Evolutionary conservation across 2,888 invertebrate genomes (phyloP).

Genomic region (Phengaris alcon): DNA sequence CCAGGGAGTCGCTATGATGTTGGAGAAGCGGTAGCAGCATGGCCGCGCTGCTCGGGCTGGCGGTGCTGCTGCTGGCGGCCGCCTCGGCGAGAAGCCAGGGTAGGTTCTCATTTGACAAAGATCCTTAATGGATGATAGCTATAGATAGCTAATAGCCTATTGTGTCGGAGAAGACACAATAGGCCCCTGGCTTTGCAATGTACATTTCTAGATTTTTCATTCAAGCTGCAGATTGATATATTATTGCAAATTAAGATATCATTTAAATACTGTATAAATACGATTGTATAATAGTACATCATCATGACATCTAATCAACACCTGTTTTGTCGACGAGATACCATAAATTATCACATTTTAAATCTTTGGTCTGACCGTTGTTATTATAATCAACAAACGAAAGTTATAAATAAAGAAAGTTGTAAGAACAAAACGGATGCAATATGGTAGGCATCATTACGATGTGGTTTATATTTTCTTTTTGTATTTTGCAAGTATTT

Average conservation of each 20-base stretch:
- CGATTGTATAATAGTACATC: not conserved
- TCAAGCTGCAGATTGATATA: too few species aligned
- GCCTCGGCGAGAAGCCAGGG: slow-evolving; percentile 50
- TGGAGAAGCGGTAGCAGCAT: slow-evolving; percentile 52
- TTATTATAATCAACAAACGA: slow-evolving; percentile 1
- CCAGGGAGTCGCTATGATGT: slow-evolving; percentile 38
- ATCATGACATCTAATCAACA: not conserved
- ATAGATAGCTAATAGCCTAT: too few species aligned
- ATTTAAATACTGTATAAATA: too few species aligned
- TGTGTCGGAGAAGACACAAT: too few species aligned
- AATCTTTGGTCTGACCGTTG: not conserved
- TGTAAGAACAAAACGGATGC: not conserved
- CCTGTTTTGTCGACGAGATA: not conserved
- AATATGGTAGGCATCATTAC: not conserved
- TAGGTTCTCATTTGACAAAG: slow-evolving; percentile 10
- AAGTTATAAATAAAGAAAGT: slow-evolving; percentile 3
- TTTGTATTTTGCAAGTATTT: too few species aligned
- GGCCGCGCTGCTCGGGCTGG: slow-evolving; percentile 50
- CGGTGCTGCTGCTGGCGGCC: slow-evolving; percentile 46
- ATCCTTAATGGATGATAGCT: too few species aligned
- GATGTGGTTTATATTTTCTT: not conserved
- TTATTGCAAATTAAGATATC: too few species aligned
- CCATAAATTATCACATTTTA: not conserved
- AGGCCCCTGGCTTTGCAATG: too few species aligned
- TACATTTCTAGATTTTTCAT: too few species aligned